Percentiles rank a stretch among this genome's conserved stretches.
Conservation (phyloP, 30 jellyfish, hydroid and myxozoan genomes). For the Morbakka virulenta region DNA sequence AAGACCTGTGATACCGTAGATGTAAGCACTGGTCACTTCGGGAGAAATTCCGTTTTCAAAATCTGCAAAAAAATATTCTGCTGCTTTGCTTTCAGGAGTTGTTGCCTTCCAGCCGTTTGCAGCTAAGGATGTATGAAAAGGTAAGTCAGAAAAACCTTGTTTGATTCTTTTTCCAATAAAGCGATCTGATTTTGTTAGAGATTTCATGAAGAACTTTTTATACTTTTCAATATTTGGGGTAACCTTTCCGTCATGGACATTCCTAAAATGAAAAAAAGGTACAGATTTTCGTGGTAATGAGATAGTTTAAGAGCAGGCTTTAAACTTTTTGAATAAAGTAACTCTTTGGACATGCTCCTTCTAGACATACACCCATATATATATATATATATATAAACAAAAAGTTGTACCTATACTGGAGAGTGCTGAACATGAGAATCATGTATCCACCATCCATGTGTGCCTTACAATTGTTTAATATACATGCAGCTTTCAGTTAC, state of each 20-base stretch:
- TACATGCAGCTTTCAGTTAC: too few species aligned
- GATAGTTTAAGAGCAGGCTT: too few species aligned
- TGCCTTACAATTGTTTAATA: too few species aligned
- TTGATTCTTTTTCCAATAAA: not conserved
- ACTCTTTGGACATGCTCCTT: too few species aligned
- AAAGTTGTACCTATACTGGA: too few species aligned
- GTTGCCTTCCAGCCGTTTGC: conserved; percentile 64
- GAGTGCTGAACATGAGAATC: too few species aligned
- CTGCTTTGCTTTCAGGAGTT: conserved; percentile 42
- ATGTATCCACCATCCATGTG: too few species aligned
- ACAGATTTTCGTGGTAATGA: too few species aligned
- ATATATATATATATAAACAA: too few species aligned
- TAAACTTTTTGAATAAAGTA: too few species aligned
- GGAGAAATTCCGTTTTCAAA: conserved; percentile 69
- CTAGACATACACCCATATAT: too few species aligned
- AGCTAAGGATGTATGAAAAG: conserved; percentile 38
- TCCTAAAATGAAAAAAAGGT: not conserved
- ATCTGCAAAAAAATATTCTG: conserved; percentile 49
- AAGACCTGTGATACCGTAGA: conserved; percentile 40
- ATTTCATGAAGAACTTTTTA: not conserved
- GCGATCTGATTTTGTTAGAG: not conserved
- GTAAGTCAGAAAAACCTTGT: conserved; percentile 27
- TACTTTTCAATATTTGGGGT: too few species aligned
- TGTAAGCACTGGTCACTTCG: conserved; percentile 4
- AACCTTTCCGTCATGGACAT: not conserved